phyloP scores from a whole-genome alignment of 2,888 invertebrate species.

The Caenorhabditis becei region DNA sequence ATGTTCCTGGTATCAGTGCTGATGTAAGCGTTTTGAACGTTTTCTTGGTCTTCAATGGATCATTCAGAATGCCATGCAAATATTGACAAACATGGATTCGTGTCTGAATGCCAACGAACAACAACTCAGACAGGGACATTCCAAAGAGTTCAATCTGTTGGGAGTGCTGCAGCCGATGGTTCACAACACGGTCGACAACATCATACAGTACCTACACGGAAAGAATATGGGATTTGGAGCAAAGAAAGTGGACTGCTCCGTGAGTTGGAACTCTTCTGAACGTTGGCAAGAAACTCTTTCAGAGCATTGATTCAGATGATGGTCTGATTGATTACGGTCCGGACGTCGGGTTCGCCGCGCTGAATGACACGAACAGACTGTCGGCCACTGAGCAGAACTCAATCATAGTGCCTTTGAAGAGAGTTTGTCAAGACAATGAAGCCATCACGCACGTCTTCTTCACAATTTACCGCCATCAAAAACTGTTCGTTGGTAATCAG shows the following conservation, averaged over 20 bases:
- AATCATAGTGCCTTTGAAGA: constrained; percentile 33
- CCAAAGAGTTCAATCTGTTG: constrained; percentile 13
- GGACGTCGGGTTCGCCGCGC: constrained; percentile 11
- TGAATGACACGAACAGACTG: constrained; percentile 37
- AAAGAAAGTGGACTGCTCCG: constrained; percentile 41
- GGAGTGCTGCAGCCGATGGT: constrained; percentile 42
- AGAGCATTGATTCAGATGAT: constrained; percentile 34
- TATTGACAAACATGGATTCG: constrained; percentile 52
- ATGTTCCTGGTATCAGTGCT: constrained; percentile 31
- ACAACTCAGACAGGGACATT: constrained; percentile 20
- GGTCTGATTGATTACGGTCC: constrained; percentile 57
- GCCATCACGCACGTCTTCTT: constrained; percentile 63
- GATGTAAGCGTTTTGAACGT: constrained; percentile 16
- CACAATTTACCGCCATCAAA: constrained; percentile 64
- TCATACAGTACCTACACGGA: constrained; percentile 49
- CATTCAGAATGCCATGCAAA: constrained; percentile 49
- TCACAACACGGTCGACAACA: constrained; percentile 31
- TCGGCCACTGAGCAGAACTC: constrained; percentile 22
- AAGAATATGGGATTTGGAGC: constrained; percentile 55
- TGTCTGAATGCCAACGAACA: constrained; percentile 35
- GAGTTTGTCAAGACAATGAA: constrained; percentile 23
- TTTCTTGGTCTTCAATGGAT: not conserved
- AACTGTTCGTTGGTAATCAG: constrained; percentile 62
- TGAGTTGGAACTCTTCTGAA: too few relatives aligned
- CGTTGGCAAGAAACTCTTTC: not conserved